A percentile compares a stretch with the other conserved stretches of the same genome.
These are phyloP conservation scores for Sialia sialis DNA, from an alignment of 2,113 vertebrate species.

Conservation along the genomic window DNA sequence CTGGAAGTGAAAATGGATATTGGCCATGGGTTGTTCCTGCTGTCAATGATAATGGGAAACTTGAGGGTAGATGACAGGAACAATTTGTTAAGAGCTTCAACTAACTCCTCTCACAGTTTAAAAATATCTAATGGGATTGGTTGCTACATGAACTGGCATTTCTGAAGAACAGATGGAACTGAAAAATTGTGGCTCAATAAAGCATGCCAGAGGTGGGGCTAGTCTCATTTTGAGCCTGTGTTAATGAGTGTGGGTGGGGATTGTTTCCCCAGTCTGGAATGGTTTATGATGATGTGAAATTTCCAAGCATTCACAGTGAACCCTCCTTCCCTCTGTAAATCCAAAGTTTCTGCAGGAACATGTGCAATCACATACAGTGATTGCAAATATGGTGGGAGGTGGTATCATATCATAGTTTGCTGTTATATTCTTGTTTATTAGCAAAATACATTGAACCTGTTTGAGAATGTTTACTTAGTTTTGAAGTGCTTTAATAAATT, in stretches of 20 bases:
- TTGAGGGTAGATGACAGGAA: constrained; percentile 11
- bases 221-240: neutral
- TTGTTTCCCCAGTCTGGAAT: neutral
- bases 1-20: constrained; percentile 1
- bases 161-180: constrained; percentile 39
- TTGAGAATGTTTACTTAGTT: neutral
- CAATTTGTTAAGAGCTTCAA: constrained; percentile 2
- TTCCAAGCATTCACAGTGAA: neutral
- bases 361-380: neutral
- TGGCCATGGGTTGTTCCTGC: constrained; percentile 1
- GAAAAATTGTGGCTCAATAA: neutral
- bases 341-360: neutral
- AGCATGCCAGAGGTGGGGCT: neutral
- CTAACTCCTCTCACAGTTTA: constrained; percentile 10
- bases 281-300: neutral
- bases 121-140: neutral
- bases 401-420: neutral
- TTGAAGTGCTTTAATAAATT: neutral
- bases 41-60: constrained; percentile 17
- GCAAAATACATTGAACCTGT: neutral
- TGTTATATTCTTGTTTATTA: neutral
- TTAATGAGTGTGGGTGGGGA: neutral
- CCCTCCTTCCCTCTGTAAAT: neutral
- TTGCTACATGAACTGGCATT: neutral
- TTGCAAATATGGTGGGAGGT: neutral